Base-by-base conservation (phyloP, 2,888 invertebrate species). In the Nowickia ferox region DNA sequence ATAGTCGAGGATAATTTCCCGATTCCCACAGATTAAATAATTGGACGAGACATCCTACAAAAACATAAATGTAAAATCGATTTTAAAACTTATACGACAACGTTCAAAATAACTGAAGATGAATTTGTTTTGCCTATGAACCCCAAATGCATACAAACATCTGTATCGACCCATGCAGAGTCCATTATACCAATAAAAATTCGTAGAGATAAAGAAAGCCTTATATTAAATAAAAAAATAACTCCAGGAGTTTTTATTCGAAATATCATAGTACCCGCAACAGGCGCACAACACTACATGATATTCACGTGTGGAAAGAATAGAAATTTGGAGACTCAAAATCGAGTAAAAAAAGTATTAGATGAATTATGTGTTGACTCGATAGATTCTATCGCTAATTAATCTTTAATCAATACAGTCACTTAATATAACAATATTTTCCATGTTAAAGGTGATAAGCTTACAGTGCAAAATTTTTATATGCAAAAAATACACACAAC, bases 51-150 rank as follows among this genome's bases (percentile, higher is more conserved):
- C 6, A 69, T 40, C 17, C 9, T 53, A 4, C 19, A 40, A 40
- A 53, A 53, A n/a, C 48, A 11, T 11, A 63, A 44, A 44, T 63
- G 22, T 22, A 22, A 22, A 22, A 22, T 22, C 1, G 22, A 22
- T 30, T 66, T 66, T 66, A 30, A 66, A 15, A 48, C 66, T 2
- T 66, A 30, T 30, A 66, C 48, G 9, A 66, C 44, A 30, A 48
- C 13, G 6, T 66, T 66, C n/a, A 48, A 30, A 5, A 13, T 30
- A 48, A 9, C 22, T 6, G 10, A 66, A 48, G 48, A 66, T 5
- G 48, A 66, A 30, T 22, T 53, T 2, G 30, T 53, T 6, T 11
- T 53, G 17, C 68, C 53, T 40, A 69, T 69, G 3, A 53, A 9
- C 5, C 51, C 40, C 22, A 53, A 17, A 40, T 40, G 53, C 17